These are phyloP conservation scores for Brachionus manjavacas DNA, from an alignment of 1,140 invertebrate species.

Conservation along the genomic window DNA sequence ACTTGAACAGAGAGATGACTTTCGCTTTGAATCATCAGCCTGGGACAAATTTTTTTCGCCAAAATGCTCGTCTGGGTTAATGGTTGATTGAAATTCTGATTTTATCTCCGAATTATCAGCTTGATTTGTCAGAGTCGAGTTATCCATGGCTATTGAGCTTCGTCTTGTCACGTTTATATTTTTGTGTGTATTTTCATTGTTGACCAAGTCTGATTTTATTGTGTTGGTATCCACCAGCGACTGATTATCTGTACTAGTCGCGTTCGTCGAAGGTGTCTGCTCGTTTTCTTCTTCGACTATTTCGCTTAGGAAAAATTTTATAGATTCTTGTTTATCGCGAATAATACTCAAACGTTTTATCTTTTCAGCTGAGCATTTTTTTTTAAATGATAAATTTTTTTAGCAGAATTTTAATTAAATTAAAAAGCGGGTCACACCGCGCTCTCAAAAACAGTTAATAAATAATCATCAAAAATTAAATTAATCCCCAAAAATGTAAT, in stretches of 20 bases:
- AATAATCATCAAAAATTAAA: too few relatives aligned
- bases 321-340: constrained; percentile 39
- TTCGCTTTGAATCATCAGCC: not conserved
- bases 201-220: not conserved
- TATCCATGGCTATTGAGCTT: constrained; percentile 13
- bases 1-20: not conserved
- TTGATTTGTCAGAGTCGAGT: not conserved
- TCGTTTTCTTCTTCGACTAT: constrained; percentile 42
- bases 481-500: too few relatives aligned
- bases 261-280: not conserved
- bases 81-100: not conserved
- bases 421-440: not conserved
- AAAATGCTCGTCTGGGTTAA: not conserved
- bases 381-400: not conserved
- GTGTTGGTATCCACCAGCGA: not conserved
- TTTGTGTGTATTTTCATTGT: not conserved
- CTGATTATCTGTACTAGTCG: not conserved
- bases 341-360: constrained; percentile 41
- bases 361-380: constrained; percentile 38
- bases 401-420: not conserved
- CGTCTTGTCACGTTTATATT: constrained; percentile 33
- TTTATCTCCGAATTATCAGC: not conserved
- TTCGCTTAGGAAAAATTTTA: constrained; percentile 33
- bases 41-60: not conserved
- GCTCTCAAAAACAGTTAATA: not conserved